Percentiles rank a stretch among this genome's conserved stretches.
Evolutionary conservation across 2,888 invertebrate genomes (phyloP).

Genomic region (Epirrhoe tristata): DNA sequence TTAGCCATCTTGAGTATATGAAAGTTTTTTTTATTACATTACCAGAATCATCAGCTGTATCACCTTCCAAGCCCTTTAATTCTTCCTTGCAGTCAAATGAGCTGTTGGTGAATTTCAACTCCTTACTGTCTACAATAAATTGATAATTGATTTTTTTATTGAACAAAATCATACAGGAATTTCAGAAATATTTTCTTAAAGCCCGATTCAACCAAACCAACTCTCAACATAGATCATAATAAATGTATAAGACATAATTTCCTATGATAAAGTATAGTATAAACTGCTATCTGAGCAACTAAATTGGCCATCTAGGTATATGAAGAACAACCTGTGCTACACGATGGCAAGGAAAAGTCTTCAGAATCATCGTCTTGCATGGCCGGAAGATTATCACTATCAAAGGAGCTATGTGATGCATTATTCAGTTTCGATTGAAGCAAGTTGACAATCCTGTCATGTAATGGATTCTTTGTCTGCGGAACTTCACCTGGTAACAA

Average conservation of each 20-base stretch:
- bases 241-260: no score
- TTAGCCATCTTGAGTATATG: no score
- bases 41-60: conserved; percentile 29
- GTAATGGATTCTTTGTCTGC: conserved; percentile 24
- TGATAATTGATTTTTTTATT: neutral
- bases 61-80: conserved; percentile 27
- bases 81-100: conserved; percentile 30
- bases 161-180: neutral
- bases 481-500: conserved; percentile 29
- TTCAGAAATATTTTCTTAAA: neutral
- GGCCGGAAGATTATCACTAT: conserved; percentile 11
- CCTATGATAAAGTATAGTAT: no score
- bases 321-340: conserved; percentile 18
- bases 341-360: conserved; percentile 20
- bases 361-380: conserved; percentile 26
- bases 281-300: no score
- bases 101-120: conserved; percentile 7
- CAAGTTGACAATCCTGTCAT: conserved; percentile 21
- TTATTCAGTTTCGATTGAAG: conserved; percentile 24
- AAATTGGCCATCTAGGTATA: no score
- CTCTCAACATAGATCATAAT: neutral
- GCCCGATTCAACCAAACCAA: neutral
- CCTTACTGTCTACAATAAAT: conserved; percentile 21
- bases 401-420: conserved; percentile 9
- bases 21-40: neutral